phyloP scores from a whole-genome alignment of 2,113 vertebrate genomes.

The Apodemus sylvaticus region DNA sequence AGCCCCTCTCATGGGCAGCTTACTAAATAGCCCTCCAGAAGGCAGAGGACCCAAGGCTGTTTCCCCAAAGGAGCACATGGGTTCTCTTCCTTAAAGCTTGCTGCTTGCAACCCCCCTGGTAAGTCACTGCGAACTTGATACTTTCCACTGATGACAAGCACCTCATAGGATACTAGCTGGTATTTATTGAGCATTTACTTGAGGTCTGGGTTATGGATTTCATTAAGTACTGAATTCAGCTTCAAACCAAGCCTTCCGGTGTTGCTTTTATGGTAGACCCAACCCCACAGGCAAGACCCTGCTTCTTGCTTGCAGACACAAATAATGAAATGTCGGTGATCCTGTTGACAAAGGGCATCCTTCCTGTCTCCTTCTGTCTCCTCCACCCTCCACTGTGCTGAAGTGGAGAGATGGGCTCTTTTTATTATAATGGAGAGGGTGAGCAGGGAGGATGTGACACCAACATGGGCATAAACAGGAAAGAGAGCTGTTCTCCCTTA shows the following conservation, averaged over 20 bases:
- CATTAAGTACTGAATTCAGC: neutral
- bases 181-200: neutral
- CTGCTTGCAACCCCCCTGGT: rapidly evolving
- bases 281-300: neutral
- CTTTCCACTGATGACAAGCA: rapidly evolving
- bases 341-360: rapidly evolving
- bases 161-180: neutral
- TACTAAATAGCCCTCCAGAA: neutral
- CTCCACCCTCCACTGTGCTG: neutral
- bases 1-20: neutral
- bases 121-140: neutral
- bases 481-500: neutral
- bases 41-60: too few species aligned
- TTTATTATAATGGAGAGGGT: neutral
- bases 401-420: neutral
- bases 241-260: neutral
- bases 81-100: neutral
- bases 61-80: too few species aligned
- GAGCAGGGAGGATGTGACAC: neutral
- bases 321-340: rapidly evolving
- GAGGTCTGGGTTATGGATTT: neutral
- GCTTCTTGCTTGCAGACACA: neutral
- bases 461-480: neutral
- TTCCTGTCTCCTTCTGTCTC: rapidly evolving
- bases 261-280: rapidly evolving